Evolutionary conservation across 2,888 invertebrate genomes (phyloP), one percentile per base, ranked within the genome.

Genomic region (Sinhomidia bicolor): DNA sequence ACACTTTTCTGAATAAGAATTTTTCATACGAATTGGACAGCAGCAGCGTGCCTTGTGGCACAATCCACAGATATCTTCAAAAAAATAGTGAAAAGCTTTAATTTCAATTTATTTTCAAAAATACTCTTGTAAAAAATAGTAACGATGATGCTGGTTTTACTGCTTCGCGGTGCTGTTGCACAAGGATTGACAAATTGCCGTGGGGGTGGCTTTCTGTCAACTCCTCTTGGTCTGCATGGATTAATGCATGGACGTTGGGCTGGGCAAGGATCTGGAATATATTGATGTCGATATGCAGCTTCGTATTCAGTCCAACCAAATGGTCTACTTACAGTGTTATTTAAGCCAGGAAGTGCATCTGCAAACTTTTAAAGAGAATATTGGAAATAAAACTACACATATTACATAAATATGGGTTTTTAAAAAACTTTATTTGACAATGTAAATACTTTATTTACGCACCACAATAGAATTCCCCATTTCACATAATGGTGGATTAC

Each of bases 241-340:
- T 92, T 82, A 14, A 81, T 23, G 51, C 92, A 92, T 9, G 90
- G 85, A 9, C 87, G 23, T 14, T 82, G 65, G 2, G 81, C 68
- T 14, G 89, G 87, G 65, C 91, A 89, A 1, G 92, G 91, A 41
- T 90, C 91, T 5, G 91, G 91, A 14, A 91, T 84, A 51, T 92
- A 92, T 44, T 90, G 91, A 71, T 89, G 91, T n/a, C 92, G 89
- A 62, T 83, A 92, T n/a, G 92, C 90, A n/a, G 91, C 65, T 62
- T 92, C 92, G 71, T 92, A 92, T 78, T 92, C 92, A 7, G 90
- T 88, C 92, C 92, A 92, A 17, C 92, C 92, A 57, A 92, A 92
- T 10, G 92, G 92, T 10, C 89, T 85, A 41, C 81, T 89, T 9
- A 80, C 68, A n/a, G 86, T 91, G 68, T 92, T 89, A 80, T 92